Evolutionary conservation across 2,888 invertebrate species (phyloP).

Genomic region (Macrophya annulata): DNA sequence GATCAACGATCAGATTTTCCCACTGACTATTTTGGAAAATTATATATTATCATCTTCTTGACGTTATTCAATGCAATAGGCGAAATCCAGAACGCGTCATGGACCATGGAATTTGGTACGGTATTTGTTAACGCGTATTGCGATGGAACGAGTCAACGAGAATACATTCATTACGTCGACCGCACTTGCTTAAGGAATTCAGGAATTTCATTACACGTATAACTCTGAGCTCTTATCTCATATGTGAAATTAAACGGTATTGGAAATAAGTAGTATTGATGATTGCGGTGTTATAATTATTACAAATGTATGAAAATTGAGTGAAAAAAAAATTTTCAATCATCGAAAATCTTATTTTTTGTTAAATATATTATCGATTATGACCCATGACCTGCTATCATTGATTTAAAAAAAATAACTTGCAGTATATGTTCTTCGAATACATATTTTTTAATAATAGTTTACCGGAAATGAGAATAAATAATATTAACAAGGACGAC

Average conservation of each 20-base stretch:
- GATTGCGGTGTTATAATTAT: neutral
- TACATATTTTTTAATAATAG: neutral
- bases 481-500: slow-evolving; percentile 34
- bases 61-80: neutral
- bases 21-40: neutral
- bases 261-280: neutral
- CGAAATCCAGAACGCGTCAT: slow-evolving; percentile 29
- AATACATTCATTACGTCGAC: neutral
- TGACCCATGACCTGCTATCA: neutral
- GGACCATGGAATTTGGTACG: neutral
- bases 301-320: neutral
- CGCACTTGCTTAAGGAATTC: slow-evolving; percentile 1
- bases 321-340: too few relatives aligned
- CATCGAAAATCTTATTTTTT: too few relatives aligned
- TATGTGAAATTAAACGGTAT: neutral
- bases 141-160: neutral
- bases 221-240: neutral
- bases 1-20: neutral
- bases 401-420: neutral
- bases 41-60: neutral
- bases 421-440: neutral
- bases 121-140: neutral
- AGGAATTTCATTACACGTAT: slow-evolving; percentile 29
- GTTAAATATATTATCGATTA: neutral
- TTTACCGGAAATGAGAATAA: slow-evolving; percentile 32